phyloP scores from a whole-genome alignment of 2,113 vertebrate species.

The Boleophthalmus pectinirostris region DNA sequence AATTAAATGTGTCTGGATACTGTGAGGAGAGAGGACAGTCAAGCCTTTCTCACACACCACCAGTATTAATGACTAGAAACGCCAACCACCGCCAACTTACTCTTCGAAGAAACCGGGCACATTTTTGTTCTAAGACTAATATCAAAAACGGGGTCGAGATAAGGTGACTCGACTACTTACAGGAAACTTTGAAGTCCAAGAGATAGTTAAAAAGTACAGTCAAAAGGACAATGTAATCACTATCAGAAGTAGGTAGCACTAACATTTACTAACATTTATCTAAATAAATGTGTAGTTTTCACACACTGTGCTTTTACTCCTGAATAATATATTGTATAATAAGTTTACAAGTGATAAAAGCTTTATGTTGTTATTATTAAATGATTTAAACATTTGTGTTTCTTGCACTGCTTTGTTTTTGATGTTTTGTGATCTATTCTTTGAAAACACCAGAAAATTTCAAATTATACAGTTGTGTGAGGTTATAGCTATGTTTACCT shows the following conservation, averaged over 20 bases:
- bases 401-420: no score
- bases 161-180: background rate
- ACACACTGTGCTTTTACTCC: no score
- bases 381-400: no score
- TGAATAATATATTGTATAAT: no score
- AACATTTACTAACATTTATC: no score
- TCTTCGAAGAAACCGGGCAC: background rate
- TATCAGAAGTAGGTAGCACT: background rate
- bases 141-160: conserved; percentile 1
- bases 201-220: background rate
- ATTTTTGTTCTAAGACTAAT: background rate
- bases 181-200: background rate
- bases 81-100: conserved; percentile 1
- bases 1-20: conserved; percentile 78
- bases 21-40: conserved; percentile 27
- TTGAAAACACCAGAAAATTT: no score
- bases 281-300: no score
- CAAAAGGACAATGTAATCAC: background rate
- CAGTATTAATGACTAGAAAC: conserved; percentile 10
- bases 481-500: no score
- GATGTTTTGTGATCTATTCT: no score
- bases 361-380: no score
- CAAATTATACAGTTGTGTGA: no score
- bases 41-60: background rate
- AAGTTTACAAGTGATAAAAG: no score